These are phyloP conservation scores for Eupelmus urozonus DNA, from an alignment of 2,888 invertebrate genomes.

Conservation along the genomic window DNA sequence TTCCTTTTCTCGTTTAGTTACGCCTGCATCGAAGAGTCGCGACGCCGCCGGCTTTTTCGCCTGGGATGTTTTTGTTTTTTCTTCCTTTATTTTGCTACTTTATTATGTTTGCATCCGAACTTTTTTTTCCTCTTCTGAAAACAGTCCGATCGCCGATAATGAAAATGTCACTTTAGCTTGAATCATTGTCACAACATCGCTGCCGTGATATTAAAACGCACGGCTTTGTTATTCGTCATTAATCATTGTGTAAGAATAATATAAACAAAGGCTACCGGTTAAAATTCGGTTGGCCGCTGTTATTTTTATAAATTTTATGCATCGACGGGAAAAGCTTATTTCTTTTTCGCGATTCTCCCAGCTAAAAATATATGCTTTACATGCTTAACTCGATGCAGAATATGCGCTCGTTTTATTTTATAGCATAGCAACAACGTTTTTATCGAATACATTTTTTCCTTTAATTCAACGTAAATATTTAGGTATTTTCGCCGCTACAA, in stretches of 20 bases:
- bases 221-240: constrained; percentile 19
- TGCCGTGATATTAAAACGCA: constrained; percentile 30
- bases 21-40: not conserved
- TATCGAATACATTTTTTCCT: too few relatives aligned
- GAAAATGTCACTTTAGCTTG: constrained; percentile 47
- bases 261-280: constrained; percentile 43
- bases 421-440: too few relatives aligned
- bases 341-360: not conserved
- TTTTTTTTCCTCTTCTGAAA: constrained; percentile 47
- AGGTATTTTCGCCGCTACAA: too few relatives aligned
- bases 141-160: constrained; percentile 32
- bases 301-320: constrained; percentile 27
- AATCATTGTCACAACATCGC: constrained; percentile 40
- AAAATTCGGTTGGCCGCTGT: not conserved
- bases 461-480: too few relatives aligned
- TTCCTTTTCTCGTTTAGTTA: not conserved
- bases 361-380: constrained; percentile 10
- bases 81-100: constrained; percentile 31
- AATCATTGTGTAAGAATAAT: constrained; percentile 34
- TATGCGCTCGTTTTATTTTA: too few relatives aligned
- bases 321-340: constrained; percentile 5
- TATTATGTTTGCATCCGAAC: constrained; percentile 21
- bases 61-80: constrained; percentile 23
- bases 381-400: too few relatives aligned
- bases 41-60: not conserved